Evolutionary conservation across 2,888 invertebrate genomes (phyloP).

Genomic region (Endotricha flammealis): DNA sequence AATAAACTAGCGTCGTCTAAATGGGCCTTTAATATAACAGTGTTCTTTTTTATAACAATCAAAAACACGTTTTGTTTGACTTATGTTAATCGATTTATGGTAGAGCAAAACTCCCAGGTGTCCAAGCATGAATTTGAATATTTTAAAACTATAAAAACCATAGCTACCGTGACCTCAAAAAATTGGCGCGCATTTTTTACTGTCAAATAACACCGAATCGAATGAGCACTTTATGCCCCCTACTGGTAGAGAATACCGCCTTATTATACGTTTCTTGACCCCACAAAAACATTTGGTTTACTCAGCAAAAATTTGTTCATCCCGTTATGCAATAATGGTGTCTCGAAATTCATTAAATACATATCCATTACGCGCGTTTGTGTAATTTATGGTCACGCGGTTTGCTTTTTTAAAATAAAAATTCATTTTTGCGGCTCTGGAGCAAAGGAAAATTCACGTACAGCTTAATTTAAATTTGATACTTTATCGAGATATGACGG

Average conservation of each 20-base stretch:
- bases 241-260: slow-evolving; percentile 19
- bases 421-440: slow-evolving; percentile 18
- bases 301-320: slow-evolving; percentile 22
- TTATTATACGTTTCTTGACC: slow-evolving; percentile 37
- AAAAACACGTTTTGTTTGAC: background rate
- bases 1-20: too few relatives aligned
- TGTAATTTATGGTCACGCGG: slow-evolving; percentile 14
- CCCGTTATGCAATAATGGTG: slow-evolving; percentile 51
- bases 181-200: slow-evolving; percentile 19
- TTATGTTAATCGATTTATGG: too few relatives aligned
- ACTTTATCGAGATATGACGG: slow-evolving; percentile 33
- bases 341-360: slow-evolving; percentile 42
- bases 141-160: slow-evolving; percentile 5
- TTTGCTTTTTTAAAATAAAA: slow-evolving; percentile 13
- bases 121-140: background rate
- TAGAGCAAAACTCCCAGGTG: slow-evolving; percentile 1
- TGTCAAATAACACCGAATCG: slow-evolving; percentile 23
- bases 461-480: slow-evolving; percentile 50
- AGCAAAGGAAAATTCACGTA: slow-evolving; percentile 29
- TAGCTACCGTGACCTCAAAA: slow-evolving; percentile 18
- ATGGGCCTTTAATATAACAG: too few relatives aligned
- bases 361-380: slow-evolving; percentile 11
- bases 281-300: slow-evolving; percentile 22
- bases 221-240: slow-evolving; percentile 29
- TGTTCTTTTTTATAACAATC: background rate